Evolutionary conservation across 2,797 vertebrate genomes (phyloP).

Genomic region (Odontamblyopus lacepedii): DNA sequence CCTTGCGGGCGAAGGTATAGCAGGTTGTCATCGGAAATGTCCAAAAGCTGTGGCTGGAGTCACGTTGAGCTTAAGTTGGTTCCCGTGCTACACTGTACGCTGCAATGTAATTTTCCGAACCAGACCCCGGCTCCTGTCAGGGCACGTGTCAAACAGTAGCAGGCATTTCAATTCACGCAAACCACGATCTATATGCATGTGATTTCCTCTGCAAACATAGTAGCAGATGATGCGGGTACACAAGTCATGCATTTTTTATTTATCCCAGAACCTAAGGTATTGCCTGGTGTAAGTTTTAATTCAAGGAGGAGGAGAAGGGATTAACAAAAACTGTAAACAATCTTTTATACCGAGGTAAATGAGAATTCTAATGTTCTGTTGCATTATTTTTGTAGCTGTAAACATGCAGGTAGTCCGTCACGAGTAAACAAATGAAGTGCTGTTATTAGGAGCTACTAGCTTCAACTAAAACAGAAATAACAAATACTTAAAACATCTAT

Average conservation of each 20-base stretch:
- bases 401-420: too few species aligned
- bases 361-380: too few species aligned
- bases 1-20: neutral
- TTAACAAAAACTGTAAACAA: too few species aligned
- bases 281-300: too few species aligned
- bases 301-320: neutral
- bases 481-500: too few species aligned
- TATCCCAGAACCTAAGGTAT: too few species aligned
- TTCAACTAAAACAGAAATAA: too few species aligned
- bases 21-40: constrained; percentile 15
- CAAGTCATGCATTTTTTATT: neutral
- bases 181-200: constrained; percentile 10
- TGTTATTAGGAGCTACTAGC: too few species aligned
- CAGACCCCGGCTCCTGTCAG: too few species aligned
- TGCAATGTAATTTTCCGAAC: neutral
- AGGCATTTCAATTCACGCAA: constrained; percentile 15
- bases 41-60: constrained; percentile 8
- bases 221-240: constrained; percentile 27
- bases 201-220: constrained; percentile 15
- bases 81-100: neutral
- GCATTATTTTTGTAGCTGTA: too few species aligned
- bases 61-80: neutral
- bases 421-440: too few species aligned
- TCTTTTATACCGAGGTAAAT: too few species aligned
- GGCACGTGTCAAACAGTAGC: constrained; percentile 14